Conservation (phyloP, 2,888 invertebrate species). For the Auanema sp. region DNA sequence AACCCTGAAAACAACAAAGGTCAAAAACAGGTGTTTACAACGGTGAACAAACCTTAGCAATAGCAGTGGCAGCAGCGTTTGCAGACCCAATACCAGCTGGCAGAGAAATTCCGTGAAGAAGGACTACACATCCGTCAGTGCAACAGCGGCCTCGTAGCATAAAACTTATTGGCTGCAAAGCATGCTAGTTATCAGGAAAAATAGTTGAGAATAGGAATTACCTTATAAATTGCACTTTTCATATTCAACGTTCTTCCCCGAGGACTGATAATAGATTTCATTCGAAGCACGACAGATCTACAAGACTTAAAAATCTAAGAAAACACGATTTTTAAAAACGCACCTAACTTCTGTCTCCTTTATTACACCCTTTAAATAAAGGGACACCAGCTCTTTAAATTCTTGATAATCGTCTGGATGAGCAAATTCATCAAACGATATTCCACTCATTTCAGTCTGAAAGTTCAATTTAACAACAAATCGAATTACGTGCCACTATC, state of each 20-base stretch:
- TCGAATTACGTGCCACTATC: slow-evolving; percentile 2
- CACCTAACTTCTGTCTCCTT: slow-evolving; percentile 1
- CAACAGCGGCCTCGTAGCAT: slow-evolving; percentile 38
- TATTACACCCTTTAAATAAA: slow-evolving; percentile 14
- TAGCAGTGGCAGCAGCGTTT: slow-evolving; percentile 35
- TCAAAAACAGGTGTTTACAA: background rate
- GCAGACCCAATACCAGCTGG: slow-evolving; percentile 57
- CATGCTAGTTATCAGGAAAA: too few relatives aligned
- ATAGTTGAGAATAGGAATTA: slow-evolving; percentile 64
- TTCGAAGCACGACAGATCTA: slow-evolving; percentile 72
- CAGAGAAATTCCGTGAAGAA: slow-evolving; percentile 50
- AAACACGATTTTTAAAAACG: background rate
- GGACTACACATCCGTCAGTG: slow-evolving; percentile 39
- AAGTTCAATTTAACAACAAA: slow-evolving; percentile 14
- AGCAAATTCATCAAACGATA: slow-evolving; percentile 87
- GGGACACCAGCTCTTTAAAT: slow-evolving; percentile 66
- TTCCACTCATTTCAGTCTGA: slow-evolving; percentile 92
- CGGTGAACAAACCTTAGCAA: slow-evolving; percentile 30
- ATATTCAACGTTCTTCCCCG: slow-evolving; percentile 91
- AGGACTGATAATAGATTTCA: slow-evolving; percentile 90
- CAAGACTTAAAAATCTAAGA: background rate
- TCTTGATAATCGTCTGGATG: slow-evolving; percentile 95
- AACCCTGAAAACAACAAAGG: slow-evolving; percentile 10
- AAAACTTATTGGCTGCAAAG: slow-evolving; percentile 45
- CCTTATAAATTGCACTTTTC: slow-evolving; percentile 93